Percentiles rank a stretch among this genome's conserved stretches.
Conservation (phyloP, 2,888 invertebrate species). For the Drosophila anomalata region DNA sequence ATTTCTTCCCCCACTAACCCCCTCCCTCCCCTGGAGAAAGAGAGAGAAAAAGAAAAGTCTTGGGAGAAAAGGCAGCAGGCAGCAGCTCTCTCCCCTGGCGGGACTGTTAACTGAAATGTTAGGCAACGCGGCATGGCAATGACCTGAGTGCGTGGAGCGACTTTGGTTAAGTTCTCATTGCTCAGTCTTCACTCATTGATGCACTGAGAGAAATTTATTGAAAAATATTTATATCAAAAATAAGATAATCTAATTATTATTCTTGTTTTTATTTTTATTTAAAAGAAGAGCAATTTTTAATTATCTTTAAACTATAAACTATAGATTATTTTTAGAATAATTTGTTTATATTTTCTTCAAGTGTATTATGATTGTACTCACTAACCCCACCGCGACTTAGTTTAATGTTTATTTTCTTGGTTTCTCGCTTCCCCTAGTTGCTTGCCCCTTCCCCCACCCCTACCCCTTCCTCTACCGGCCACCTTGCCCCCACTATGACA, state of each 20-base stretch:
- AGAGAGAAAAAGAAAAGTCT: conserved; percentile 5
- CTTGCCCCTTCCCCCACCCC: not conserved
- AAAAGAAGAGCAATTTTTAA: not conserved
- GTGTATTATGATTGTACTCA: conserved; percentile 7
- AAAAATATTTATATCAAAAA: not conserved
- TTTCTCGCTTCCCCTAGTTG: conserved; percentile 56
- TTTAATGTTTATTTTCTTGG: conserved; percentile 76
- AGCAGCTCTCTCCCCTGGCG: conserved; percentile 37
- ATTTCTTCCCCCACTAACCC: conserved; percentile 7
- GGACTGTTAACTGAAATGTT: conserved; percentile 46
- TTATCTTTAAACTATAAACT: too few species aligned
- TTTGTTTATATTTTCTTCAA: not conserved
- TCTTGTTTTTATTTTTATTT: too few species aligned
- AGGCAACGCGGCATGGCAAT: conserved; percentile 65
- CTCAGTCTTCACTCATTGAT: conserved; percentile 37
- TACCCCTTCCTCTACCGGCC: not conserved
- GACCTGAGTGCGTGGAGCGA: conserved; percentile 70
- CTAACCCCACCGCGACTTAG: conserved; percentile 30
- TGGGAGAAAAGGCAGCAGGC: conserved; percentile 10
- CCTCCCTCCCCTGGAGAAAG: not conserved
- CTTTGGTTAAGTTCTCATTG: conserved; percentile 72
- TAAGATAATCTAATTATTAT: too few species aligned
- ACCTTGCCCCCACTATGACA: not conserved
- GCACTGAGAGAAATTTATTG: not conserved
- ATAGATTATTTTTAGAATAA: too few species aligned